phyloP scores from a whole-genome alignment of 2,888 invertebrate species.

The Amphipoea lucens region DNA sequence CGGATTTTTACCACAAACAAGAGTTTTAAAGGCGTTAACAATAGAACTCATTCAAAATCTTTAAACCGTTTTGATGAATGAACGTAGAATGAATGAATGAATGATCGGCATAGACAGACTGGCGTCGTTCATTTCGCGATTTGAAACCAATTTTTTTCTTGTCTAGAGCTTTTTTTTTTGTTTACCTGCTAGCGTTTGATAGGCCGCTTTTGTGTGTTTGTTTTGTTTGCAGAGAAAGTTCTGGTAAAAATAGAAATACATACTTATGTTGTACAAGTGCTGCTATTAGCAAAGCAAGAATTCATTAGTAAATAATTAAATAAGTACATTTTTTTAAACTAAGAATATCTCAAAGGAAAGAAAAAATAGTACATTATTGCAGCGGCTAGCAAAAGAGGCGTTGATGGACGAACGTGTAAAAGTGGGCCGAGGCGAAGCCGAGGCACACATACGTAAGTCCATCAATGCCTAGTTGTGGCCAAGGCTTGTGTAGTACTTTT shows the following conservation, averaged over 20 bases:
- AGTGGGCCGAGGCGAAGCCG: too few relatives aligned
- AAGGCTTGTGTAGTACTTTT: too few relatives aligned
- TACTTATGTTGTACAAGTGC: not conserved
- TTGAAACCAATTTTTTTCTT: slow-evolving; percentile 68
- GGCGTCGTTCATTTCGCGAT: slow-evolving; percentile 78
- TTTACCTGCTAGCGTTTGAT: slow-evolving; percentile 53
- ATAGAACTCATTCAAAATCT: slow-evolving; percentile 64
- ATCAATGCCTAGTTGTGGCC: too few relatives aligned
- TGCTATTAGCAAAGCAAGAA: not conserved
- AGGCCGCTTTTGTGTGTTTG: slow-evolving; percentile 29
- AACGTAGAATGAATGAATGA: slow-evolving; percentile 67
- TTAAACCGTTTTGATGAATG: slow-evolving; percentile 68
- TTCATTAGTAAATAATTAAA: slow-evolving; percentile 3
- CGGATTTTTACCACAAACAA: slow-evolving; percentile 65
- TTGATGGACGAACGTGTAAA: too few relatives aligned
- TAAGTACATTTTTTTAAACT: not conserved
- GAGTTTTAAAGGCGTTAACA: slow-evolving; percentile 63
- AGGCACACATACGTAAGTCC: too few relatives aligned
- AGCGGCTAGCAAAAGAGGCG: too few relatives aligned
- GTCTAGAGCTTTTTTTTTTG: slow-evolving; percentile 50
- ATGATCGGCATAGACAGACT: slow-evolving; percentile 72
- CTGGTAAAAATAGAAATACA: not conserved
- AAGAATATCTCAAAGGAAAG: too few relatives aligned
- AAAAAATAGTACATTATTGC: too few relatives aligned
- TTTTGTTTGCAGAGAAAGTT: slow-evolving; percentile 46